phyloP scores from a whole-genome alignment of 2,113 vertebrate species.

The Elephas maximus region DNA sequence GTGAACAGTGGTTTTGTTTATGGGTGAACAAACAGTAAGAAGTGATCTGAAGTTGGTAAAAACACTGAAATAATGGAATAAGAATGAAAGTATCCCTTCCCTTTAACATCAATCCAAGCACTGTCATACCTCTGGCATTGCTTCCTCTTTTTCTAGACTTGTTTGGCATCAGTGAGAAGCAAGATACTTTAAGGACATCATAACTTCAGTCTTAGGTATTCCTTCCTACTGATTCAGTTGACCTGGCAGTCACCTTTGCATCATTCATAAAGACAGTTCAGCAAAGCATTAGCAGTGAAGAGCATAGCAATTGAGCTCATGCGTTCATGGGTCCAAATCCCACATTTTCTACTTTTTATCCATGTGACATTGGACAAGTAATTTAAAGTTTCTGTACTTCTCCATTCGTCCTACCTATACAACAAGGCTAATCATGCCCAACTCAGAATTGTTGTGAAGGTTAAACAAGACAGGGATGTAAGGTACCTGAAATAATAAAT shows the following conservation, averaged over 20 bases:
- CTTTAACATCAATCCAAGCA: background rate
- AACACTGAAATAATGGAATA: background rate
- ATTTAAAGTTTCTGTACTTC: background rate
- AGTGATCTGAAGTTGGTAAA: constrained; percentile 31
- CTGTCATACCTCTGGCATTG: background rate
- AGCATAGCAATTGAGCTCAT: background rate
- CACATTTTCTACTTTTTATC: background rate
- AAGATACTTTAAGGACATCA: background rate
- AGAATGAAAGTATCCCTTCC: background rate
- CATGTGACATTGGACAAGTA: background rate
- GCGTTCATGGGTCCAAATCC: background rate
- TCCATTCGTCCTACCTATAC: background rate
- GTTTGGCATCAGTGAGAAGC: background rate
- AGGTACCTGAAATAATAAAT: background rate
- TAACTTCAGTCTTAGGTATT: background rate
- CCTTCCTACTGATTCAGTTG: background rate
- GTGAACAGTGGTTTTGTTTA: constrained; percentile 60
- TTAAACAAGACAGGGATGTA: background rate
- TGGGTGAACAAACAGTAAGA: constrained; percentile 31
- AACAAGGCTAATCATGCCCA: background rate
- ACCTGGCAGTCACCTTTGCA: background rate
- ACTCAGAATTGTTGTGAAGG: background rate
- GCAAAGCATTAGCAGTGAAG: background rate
- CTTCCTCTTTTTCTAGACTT: background rate
- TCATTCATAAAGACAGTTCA: background rate